Evolutionary conservation across 2,888 invertebrate species (phyloP).

Genomic region (Platycnemis pennipes): DNA sequence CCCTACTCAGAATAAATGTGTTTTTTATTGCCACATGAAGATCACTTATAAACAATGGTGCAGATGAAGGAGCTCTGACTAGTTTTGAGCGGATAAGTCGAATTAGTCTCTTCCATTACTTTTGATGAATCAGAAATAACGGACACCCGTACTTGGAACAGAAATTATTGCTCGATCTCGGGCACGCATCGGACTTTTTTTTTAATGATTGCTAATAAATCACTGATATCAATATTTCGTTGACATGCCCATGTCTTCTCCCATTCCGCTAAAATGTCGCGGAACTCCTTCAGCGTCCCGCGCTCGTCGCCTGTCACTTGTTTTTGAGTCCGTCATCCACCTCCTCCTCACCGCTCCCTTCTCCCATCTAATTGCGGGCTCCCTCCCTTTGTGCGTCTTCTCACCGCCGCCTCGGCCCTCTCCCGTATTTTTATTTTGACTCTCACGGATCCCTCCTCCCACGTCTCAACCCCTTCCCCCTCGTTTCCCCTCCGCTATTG

Average conservation of each 20-base stretch:
- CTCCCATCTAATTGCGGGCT: not conserved
- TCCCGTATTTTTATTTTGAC: not conserved
- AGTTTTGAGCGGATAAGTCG: too few relatives aligned
- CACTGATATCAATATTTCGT: not conserved
- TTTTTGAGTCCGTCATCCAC: not conserved
- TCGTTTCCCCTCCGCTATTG: not conserved
- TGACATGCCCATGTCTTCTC: not conserved
- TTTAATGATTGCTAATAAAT: not conserved
- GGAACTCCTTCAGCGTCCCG: not conserved
- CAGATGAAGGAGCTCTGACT: too few relatives aligned
- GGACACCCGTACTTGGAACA: too few relatives aligned
- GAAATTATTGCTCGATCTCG: not conserved
- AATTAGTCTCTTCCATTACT: too few relatives aligned
- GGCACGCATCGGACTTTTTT: not conserved
- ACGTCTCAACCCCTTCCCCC: not conserved
- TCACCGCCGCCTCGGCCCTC: not conserved
- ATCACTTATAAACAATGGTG: too few relatives aligned
- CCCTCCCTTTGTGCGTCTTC: not conserved
- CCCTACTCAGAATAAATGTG: too few relatives aligned
- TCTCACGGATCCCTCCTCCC: constrained; percentile 9
- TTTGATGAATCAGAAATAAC: too few relatives aligned
- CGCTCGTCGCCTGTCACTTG: constrained; percentile 1
- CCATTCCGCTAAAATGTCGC: not conserved
- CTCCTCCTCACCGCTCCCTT: not conserved
- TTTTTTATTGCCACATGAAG: too few relatives aligned